These are phyloP conservation scores for Hemicrepidius hirtus DNA, from an alignment of 2,888 invertebrate species.

Conservation along the genomic window DNA sequence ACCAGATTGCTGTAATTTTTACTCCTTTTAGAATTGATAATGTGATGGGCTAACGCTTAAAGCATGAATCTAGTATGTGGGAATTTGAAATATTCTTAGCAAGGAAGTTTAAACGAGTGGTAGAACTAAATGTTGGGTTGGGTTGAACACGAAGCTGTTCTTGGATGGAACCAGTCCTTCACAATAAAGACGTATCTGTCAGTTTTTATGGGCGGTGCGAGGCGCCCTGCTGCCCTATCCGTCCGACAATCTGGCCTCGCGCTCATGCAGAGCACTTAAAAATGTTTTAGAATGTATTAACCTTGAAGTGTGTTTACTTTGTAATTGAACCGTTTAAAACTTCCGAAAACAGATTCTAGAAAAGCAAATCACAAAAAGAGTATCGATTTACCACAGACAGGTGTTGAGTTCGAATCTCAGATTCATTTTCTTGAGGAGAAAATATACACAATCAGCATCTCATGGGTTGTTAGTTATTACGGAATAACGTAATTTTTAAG, in stretches of 20 bases:
- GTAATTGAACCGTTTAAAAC: too few relatives aligned
- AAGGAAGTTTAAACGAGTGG: constrained; percentile 45
- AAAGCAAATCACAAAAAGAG: too few relatives aligned
- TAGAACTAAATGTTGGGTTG: constrained; percentile 50
- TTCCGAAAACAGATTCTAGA: too few relatives aligned
- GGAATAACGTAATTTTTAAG: too few relatives aligned
- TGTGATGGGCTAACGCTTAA: constrained; percentile 71
- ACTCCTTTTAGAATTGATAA: not conserved
- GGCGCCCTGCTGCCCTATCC: constrained; percentile 66
- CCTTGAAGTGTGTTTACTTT: too few relatives aligned
- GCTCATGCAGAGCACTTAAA: constrained; percentile 42
- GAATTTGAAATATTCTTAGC: constrained; percentile 31
- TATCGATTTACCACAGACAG: too few relatives aligned
- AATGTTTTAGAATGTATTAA: constrained; percentile 34
- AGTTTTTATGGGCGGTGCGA: constrained; percentile 69
- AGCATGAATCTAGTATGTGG: constrained; percentile 61
- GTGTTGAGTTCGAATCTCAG: too few relatives aligned
- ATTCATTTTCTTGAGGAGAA: too few relatives aligned
- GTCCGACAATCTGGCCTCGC: constrained; percentile 61
- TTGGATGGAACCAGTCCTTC: constrained; percentile 64
- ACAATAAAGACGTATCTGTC: constrained; percentile 72
- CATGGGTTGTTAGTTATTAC: too few relatives aligned
- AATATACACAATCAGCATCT: too few relatives aligned
- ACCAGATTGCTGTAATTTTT: constrained; percentile 11
- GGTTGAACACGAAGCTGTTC: constrained; percentile 53